Conservation (phyloP, 2,797 vertebrate species). For the Octomys mimax region DNA sequence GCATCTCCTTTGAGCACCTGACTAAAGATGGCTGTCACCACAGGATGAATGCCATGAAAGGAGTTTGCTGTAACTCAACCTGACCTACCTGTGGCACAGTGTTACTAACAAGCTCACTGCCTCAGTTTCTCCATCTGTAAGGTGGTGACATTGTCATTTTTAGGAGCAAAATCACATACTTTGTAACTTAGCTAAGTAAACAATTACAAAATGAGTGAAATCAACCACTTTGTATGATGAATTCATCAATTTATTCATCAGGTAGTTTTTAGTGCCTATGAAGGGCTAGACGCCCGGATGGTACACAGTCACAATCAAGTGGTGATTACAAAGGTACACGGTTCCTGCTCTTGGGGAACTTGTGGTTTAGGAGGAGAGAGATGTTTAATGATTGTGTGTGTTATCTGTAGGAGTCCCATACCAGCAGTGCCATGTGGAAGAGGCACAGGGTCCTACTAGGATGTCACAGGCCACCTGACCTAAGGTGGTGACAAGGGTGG, state of each 20-base stretch:
- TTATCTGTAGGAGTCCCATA: not conserved
- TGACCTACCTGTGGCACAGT: not conserved
- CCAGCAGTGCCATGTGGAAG: not conserved
- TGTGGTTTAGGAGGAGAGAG: not conserved
- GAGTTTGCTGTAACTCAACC: too few relatives aligned
- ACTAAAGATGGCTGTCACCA: not conserved
- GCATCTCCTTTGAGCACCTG: not conserved
- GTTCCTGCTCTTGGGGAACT: not conserved
- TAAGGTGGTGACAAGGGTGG: not conserved
- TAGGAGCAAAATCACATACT: not conserved
- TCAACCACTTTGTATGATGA: not conserved
- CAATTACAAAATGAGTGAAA: not conserved
- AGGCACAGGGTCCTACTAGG: not conserved
- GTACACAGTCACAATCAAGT: not conserved
- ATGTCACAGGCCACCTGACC: not conserved
- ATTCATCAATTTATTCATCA: not conserved
- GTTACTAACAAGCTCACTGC: not conserved
- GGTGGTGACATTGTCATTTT: not conserved
- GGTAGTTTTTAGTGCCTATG: not conserved
- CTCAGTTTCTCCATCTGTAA: not conserved
- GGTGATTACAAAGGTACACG: not conserved
- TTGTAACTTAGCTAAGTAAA: not conserved
- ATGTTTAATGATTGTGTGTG: fast-evolving
- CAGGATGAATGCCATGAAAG: not conserved
- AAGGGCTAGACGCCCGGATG: not conserved